These are phyloP conservation scores for Acronicta alni DNA, from an alignment of 2,888 invertebrate genomes.

Conservation along the genomic window DNA sequence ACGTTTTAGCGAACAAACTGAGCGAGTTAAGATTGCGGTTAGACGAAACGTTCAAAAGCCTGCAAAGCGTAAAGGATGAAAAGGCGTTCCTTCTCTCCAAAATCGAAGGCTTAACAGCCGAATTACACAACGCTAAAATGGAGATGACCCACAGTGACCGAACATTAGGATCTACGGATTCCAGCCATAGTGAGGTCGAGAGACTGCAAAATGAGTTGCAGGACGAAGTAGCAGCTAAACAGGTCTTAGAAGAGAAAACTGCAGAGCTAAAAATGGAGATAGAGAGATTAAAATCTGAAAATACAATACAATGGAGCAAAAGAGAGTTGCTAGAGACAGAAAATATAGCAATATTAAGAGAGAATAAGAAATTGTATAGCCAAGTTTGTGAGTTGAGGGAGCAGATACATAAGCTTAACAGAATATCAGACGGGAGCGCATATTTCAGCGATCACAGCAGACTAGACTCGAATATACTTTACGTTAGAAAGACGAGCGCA, in stretches of 20 bases:
- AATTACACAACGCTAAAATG: slow-evolving; percentile 79
- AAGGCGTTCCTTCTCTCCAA: slow-evolving; percentile 80
- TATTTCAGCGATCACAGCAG: slow-evolving; percentile 70
- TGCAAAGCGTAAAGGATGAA: slow-evolving; percentile 83
- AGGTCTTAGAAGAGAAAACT: slow-evolving; percentile 82
- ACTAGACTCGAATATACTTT: slow-evolving; percentile 79
- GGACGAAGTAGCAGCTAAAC: slow-evolving; percentile 84
- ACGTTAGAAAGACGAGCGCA: slow-evolving; percentile 78
- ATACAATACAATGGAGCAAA: slow-evolving; percentile 98
- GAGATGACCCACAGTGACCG: slow-evolving; percentile 79
- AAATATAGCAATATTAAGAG: slow-evolving; percentile 95
- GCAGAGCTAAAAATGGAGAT: slow-evolving; percentile 90
- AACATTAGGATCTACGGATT: slow-evolving; percentile 83
- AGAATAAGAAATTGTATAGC: slow-evolving; percentile 94
- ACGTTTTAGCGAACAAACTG: slow-evolving; percentile 80
- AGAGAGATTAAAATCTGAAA: slow-evolving; percentile 96
- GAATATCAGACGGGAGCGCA: slow-evolving; percentile 82
- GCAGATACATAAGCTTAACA: slow-evolving; percentile 84
- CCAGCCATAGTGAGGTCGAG: slow-evolving; percentile 85
- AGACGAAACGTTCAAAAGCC: slow-evolving; percentile 79
- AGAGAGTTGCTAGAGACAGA: slow-evolving; percentile 97
- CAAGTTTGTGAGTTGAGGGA: slow-evolving; percentile 85
- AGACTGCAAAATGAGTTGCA: slow-evolving; percentile 83
- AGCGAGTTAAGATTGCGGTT: slow-evolving; percentile 77
- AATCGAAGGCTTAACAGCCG: slow-evolving; percentile 79